A percentile compares a stretch with the other conserved stretches of the same genome.
Evolutionary conservation across 92 coral and sea anemone genomes (phyloP).

Genomic region (Parazoanthus atlanticus): DNA sequence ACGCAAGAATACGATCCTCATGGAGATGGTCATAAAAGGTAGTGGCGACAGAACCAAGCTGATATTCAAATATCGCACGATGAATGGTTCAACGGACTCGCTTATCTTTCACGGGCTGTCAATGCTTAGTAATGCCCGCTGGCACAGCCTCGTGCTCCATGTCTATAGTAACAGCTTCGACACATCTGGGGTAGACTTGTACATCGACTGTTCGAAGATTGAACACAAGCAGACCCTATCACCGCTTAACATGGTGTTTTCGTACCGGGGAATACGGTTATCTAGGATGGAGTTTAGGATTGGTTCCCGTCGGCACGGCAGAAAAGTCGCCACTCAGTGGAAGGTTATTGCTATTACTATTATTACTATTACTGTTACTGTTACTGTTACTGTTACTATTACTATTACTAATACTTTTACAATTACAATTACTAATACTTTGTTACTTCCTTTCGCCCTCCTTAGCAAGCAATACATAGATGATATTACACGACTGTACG

Average conservation of each 20-base stretch:
- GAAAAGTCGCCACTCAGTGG: conserved; percentile 50
- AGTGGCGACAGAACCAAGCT: conserved; percentile 50
- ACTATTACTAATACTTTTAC: too few relatives aligned
- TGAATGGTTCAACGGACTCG: conserved; percentile 53
- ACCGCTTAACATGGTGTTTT: conserved; percentile 73
- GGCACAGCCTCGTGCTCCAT: conserved; percentile 64
- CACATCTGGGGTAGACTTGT: conserved; percentile 71
- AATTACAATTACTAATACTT: neutral
- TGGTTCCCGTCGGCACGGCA: conserved; percentile 70
- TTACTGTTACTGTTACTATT: too few relatives aligned
- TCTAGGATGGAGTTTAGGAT: conserved; percentile 86
- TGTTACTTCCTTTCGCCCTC: neutral
- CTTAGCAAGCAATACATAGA: neutral
- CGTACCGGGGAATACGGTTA: conserved; percentile 76
- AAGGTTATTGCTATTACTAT: conserved; percentile 51
- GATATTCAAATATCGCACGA: conserved; percentile 64
- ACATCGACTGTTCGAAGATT: conserved; percentile 74
- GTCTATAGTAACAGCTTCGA: conserved; percentile 64
- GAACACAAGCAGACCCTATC: conserved; percentile 66
- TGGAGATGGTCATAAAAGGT: conserved; percentile 59
- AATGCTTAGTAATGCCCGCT: conserved; percentile 47
- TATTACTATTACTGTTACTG: neutral
- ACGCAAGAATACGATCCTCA: conserved; percentile 49
- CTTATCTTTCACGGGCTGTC: conserved; percentile 55
- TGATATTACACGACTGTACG: neutral